A percentile compares a stretch with the other conserved stretches of the same genome.
Conservation (phyloP, 2,888 invertebrate species). For the Xylota sylvarum region DNA sequence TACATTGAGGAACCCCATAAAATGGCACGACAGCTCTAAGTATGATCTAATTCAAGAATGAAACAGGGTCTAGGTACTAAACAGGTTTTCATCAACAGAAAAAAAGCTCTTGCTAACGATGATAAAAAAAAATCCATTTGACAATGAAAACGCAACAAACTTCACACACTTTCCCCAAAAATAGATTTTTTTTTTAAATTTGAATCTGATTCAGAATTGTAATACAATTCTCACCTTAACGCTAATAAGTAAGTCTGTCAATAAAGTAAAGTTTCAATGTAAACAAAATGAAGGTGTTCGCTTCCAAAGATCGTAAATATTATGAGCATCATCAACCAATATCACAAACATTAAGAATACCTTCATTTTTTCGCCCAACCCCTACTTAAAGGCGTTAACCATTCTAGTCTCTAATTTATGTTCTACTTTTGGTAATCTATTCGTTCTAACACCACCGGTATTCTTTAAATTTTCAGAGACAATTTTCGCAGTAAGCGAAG, state of each 20-base stretch:
- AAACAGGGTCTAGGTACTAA: too few species aligned
- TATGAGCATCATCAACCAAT: not conserved
- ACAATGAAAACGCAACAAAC: constrained; percentile 19
- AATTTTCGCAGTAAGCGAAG: constrained; percentile 88
- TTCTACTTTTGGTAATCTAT: not conserved
- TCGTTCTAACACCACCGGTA: not conserved
- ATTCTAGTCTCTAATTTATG: not conserved
- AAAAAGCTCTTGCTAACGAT: too few species aligned
- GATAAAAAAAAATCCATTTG: not conserved
- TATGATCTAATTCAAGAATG: too few species aligned
- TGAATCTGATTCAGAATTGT: not conserved
- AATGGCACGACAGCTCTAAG: too few species aligned
- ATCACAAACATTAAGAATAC: not conserved
- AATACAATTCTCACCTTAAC: not conserved
- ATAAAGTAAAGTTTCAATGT: constrained; percentile 3
- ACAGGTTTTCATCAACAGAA: too few species aligned
- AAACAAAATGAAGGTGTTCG: constrained; percentile 1
- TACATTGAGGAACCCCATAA: too few species aligned
- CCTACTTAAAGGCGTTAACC: constrained; percentile 2
- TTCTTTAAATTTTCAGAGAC: constrained; percentile 85
- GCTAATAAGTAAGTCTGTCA: constrained; percentile 5
- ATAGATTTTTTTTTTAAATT: not conserved
- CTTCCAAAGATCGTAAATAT: not conserved
- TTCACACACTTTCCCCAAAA: constrained; percentile 20
- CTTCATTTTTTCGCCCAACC: not conserved